These are phyloP conservation scores for Clavelina lepadiformis DNA, from an alignment of 23 tunicate species.

Conservation along the genomic window DNA sequence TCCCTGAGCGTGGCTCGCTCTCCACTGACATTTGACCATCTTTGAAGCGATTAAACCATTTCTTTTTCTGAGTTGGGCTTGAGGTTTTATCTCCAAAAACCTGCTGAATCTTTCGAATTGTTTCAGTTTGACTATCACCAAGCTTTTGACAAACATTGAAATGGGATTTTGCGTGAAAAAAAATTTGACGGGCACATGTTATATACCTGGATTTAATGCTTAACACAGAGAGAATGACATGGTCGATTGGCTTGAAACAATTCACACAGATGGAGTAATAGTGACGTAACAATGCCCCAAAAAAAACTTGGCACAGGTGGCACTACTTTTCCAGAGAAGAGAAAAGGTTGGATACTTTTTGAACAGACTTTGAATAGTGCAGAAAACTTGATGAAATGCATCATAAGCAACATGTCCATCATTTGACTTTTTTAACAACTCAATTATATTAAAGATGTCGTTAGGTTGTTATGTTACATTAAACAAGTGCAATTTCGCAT, in stretches of 20 bases:
- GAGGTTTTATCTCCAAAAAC: slow-evolving; percentile 12
- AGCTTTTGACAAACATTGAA: slow-evolving; percentile 24
- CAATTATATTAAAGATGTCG: too few species aligned
- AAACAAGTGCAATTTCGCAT: too few species aligned
- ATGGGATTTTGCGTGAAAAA: slow-evolving; percentile 1
- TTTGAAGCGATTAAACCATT: slow-evolving; percentile 23
- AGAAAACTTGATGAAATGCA: too few species aligned
- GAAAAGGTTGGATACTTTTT: slow-evolving; percentile 9
- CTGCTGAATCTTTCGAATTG: slow-evolving; percentile 14
- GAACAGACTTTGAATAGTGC: slow-evolving; percentile 11
- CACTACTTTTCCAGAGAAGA: neutral
- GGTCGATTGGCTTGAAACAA: slow-evolving; percentile 1
- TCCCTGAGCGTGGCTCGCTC: slow-evolving; percentile 17
- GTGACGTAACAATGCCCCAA: too few species aligned
- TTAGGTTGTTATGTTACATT: too few species aligned
- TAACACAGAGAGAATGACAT: slow-evolving; percentile 3
- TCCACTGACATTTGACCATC: slow-evolving; percentile 12
- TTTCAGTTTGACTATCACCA: slow-evolving; percentile 20
- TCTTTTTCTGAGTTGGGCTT: slow-evolving; percentile 21
- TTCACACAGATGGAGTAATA: slow-evolving; percentile 1
- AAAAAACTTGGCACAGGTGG: neutral
- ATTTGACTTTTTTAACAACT: too few species aligned
- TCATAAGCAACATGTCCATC: too few species aligned
- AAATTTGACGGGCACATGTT: slow-evolving; percentile 16
- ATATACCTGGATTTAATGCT: slow-evolving; percentile 15